Evolutionary conservation across 2,888 invertebrate genomes (phyloP), one percentile per base, ranked within the genome.

Genomic region (Fissipunctia ypsillon): DNA sequence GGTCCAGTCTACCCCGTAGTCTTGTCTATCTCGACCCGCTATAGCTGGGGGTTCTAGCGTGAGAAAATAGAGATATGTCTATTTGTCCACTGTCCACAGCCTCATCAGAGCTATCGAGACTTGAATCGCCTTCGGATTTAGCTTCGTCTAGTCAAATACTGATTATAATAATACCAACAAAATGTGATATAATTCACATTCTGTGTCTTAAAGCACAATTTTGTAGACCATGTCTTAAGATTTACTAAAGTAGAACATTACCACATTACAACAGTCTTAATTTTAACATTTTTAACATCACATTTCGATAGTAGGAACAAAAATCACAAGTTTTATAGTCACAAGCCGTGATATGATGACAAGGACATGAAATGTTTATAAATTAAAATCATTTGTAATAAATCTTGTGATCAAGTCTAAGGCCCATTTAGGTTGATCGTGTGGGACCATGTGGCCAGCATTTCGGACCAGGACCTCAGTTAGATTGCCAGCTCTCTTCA

Each of bases 371-470:
- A 50, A 54, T 22, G 7, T 50, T 78, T 45, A 78, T 10, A 57
- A 61, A 10, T 88, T 54, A 87, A 54, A 94, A 75, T 93, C 93
- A 69, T 93, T 91, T 19, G 86, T 87, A 52, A 96, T 92, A 90
- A 97, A 97, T 81, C 94, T 94, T 60, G 93, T 95, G 52, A 97
- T 96, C 88, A 97, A 91, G 87, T 97, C 96, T 5, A 95, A 93
- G 0, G 97, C 96, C 95, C 96, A 96, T 78, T 95, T 93, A 0
- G 97, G 97, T 83, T 97, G 97, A 85, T 97, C 97, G 65, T 92
- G 90, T 0, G 97, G 97, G 3, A 97, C 97, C 96, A 98, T 97
- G 88, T 98, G 98, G 0, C 98, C 98, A 14, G 98, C 97, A 93
- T 98, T 97, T 52, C 98, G 95, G 0, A 98, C 97, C 82, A 98